Base-by-base conservation (phyloP, 2,797 vertebrate genomes). In the Hapalemur alaotrensis region DNA sequence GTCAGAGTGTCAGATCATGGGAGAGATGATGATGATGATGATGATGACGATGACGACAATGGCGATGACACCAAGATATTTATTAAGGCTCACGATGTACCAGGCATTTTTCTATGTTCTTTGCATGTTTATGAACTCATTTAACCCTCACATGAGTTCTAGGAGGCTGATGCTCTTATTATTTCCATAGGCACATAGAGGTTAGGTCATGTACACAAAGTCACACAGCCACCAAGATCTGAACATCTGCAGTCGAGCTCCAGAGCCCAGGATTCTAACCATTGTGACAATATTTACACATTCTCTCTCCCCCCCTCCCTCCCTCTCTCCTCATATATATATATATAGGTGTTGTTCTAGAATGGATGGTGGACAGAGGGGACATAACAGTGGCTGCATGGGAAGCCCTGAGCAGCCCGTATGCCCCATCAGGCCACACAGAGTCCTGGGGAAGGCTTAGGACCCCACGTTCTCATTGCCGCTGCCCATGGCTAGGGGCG, bases 251-350 rank as follows among this genome's bases (percentile, higher is more conserved):
- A 22, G 30, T 28, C 14, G 41, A 20, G 17, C n/a, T 80, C 91
- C 30, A 57, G 32, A 89, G 25, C 50, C 35, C 91, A 4, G 38
- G 70, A 23, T 65, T 69, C 46, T 17, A 69, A 52, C 57, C 46
- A 11, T 25, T 6, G 1, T 48, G 63, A 65, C 17, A 14, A n/a
- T 48, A 12, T 54, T 18, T 85, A 75, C 73, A 54, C 48, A 35
- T 59, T 65, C 14, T n/a, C 30, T n/a, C 32, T 65, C 54, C 9
- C 7, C 43, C 43, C 43, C 8, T 7, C 43, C 43, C 43, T 10
- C 43, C 43, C 2, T 63, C 48, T 5, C 48, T 1, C 28, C 28
- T 4, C 0, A 18, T 46, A 0, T 46, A 10, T 10, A 43, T 43
- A 43, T 43, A 43, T 43, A 43, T 41, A 7, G n/a, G 43, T 22